Base-by-base conservation (phyloP, 30 jellyfish, hydroid and myxozoan genomes). In the Hydractinia echinata region DNA sequence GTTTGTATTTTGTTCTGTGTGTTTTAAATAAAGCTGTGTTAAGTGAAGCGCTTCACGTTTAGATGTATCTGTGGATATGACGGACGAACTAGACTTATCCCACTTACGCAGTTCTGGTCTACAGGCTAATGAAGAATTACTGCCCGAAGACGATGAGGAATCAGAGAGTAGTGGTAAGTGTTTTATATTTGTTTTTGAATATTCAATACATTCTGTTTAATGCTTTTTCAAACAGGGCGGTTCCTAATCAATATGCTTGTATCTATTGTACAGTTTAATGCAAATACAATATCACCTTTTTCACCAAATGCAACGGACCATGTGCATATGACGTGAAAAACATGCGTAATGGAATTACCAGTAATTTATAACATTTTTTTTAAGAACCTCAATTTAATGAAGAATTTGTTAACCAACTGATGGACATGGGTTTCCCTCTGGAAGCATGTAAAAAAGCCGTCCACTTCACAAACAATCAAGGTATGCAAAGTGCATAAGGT, bases 361-460 rank as follows among this genome's bases (percentile, higher is more conserved):
- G 44, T 30, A 30, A 30, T 30, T 30, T 30, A 30, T 2, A 30
- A 64, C 18, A n/a, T 64, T 8, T 64, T 9, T 72, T 30, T 9
- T 7, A 18, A 77, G 85, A 10, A 44, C 85, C 90, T 6, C 78
- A 55, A 5, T 79, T 87, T 9, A 86, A 93, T 60, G 95, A 87
- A 62, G 62, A 49, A 58, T 53, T 54, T 0, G 96, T 93, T 55
- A 62, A 11, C n/a, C 97, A 93, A 68, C 85, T 93, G 13, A 82
- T 86, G 56, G 85, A 87, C 13, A 93, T 93, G 99, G 99, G 99
- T 7, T 93, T 93, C 79, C 84, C 94, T 13, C n/a, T 76, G 11
- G 99, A 93, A 78, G 99, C 94, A 3, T 93, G 99, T 86, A 81
- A 86, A 60, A 87, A 81, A 66, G 99, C 99, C 18, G 96, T 93